phyloP scores from a whole-genome alignment of 2,888 invertebrate genomes.

The Epistrophe eligans region DNA sequence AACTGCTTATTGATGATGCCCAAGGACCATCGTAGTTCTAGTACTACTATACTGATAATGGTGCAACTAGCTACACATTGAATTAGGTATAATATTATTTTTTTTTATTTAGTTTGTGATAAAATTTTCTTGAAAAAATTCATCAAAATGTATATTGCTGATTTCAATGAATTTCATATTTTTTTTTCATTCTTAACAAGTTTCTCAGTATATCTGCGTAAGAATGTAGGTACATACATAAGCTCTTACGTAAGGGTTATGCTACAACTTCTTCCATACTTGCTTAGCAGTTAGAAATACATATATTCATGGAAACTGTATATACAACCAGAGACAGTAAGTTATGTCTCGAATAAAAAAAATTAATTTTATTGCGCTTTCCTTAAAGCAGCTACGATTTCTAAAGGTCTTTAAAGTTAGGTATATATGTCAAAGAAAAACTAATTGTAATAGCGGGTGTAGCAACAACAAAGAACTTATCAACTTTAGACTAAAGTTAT shows the following conservation, averaged over 20 bases:
- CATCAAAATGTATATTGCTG: background rate
- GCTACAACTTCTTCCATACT: background rate
- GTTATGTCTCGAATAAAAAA: background rate
- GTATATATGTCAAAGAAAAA: no score
- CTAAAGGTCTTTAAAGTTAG: background rate
- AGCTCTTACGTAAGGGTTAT: constrained; percentile 14
- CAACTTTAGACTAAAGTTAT: no score
- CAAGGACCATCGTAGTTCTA: background rate
- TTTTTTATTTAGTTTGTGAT: background rate
- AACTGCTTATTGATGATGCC: constrained; percentile 31
- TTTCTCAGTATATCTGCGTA: background rate
- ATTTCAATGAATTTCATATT: background rate
- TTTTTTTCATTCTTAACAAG: background rate
- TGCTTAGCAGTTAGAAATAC: background rate
- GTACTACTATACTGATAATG: background rate
- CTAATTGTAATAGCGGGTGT: no score
- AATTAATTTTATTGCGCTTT: background rate
- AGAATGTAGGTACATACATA: background rate
- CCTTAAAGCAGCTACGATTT: background rate
- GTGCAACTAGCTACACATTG: background rate
- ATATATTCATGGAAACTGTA: background rate
- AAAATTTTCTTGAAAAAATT: background rate
- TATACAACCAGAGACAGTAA: background rate
- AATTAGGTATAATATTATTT: background rate
- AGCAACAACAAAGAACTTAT: no score